These are phyloP conservation scores for Butastur rufipennis DNA, from an alignment of 2,113 vertebrate species.

Conservation along the genomic window DNA sequence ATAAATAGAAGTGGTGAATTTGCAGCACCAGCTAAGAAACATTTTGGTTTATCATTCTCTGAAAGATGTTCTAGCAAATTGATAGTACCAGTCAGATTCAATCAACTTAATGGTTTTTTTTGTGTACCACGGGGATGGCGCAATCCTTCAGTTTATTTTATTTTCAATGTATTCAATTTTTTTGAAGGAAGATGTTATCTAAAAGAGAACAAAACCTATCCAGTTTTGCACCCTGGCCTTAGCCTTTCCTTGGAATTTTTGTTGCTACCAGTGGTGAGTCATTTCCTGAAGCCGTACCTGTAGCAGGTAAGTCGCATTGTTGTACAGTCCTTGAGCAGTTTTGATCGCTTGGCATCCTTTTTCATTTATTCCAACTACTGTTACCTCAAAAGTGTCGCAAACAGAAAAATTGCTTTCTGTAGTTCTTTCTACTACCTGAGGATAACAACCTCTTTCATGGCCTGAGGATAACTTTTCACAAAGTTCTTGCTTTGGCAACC, in stretches of 20 bases:
- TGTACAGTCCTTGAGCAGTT: not conserved
- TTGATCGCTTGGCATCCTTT: not conserved
- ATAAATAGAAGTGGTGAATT: not conserved
- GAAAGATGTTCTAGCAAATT: not conserved
- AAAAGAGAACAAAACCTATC: not conserved
- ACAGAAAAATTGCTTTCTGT: not conserved
- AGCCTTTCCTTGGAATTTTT: not conserved
- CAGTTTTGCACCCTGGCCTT: not conserved
- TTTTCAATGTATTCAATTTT: not conserved
- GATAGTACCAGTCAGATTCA: not conserved
- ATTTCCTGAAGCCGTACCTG: not conserved
- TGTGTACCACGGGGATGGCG: not conserved
- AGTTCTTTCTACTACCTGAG: not conserved
- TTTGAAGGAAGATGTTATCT: not conserved
- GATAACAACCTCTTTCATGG: not conserved
- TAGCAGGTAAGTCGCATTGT: not conserved
- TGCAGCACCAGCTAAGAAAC: not conserved
- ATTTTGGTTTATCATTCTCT: not conserved
- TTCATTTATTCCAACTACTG: not conserved
- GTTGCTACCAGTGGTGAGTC: not conserved
- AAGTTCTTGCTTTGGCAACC: not conserved
- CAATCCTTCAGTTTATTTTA: not conserved
- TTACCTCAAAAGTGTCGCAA: not conserved
- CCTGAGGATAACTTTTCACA: not conserved
- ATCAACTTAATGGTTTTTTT: not conserved